Percentiles rank a stretch among this genome's conserved stretches.
These are phyloP conservation scores for Sphaeramia orbicularis DNA, from an alignment of 2,797 vertebrate genomes.

Conservation along the genomic window DNA sequence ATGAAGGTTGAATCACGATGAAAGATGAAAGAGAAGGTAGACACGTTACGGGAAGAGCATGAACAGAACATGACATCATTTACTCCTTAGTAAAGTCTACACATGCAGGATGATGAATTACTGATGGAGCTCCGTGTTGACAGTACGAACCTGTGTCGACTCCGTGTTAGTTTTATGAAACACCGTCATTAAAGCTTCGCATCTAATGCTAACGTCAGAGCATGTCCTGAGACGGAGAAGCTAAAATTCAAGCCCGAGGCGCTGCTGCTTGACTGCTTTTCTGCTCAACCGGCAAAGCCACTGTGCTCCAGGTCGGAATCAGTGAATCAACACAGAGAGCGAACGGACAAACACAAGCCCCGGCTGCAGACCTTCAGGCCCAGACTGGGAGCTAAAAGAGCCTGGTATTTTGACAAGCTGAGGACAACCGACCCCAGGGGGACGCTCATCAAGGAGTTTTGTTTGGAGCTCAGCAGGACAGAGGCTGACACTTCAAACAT, in stretches of 20 bases:
- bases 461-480: constrained; percentile 24
- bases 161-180: constrained; percentile 27
- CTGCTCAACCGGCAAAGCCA: constrained; percentile 35
- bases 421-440: constrained; percentile 31
- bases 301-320: constrained; percentile 45
- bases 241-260: constrained; percentile 59
- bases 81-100: constrained; percentile 32
- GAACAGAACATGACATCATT: constrained; percentile 46
- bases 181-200: constrained; percentile 25
- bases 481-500: constrained; percentile 27
- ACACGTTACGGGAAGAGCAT: constrained; percentile 39
- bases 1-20: constrained; percentile 44
- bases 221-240: constrained; percentile 46
- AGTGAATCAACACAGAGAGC: constrained; percentile 50
- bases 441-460: constrained; percentile 25
- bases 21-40: constrained; percentile 46
- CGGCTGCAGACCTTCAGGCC: constrained; percentile 42
- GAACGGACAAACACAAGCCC: constrained; percentile 40
- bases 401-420: constrained; percentile 20
- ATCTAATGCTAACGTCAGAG: constrained; percentile 54
- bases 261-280: constrained; percentile 44
- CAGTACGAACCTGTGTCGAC: constrained; percentile 8
- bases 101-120: constrained; percentile 41
- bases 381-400: constrained; percentile 34
- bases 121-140: constrained; percentile 18